Conservation (phyloP, 2,888 invertebrate genomes). For the Perdita meconis region DNA sequence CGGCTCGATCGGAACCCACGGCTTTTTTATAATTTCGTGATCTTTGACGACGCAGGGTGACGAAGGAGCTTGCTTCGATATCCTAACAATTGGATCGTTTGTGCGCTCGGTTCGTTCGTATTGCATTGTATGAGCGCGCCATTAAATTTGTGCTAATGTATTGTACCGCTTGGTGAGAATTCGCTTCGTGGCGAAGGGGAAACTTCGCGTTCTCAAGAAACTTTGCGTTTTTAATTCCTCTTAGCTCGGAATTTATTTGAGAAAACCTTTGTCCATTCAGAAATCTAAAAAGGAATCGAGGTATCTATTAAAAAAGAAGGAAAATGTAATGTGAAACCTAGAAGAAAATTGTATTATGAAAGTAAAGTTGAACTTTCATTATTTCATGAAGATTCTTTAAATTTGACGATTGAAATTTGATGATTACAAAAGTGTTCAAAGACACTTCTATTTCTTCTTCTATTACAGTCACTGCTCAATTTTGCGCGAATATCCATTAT, state of each 20-base stretch:
- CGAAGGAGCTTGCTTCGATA: constrained; percentile 44
- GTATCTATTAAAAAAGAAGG: no score
- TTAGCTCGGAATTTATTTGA: background rate
- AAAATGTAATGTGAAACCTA: no score
- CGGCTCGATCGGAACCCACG: constrained; percentile 25
- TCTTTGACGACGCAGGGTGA: constrained; percentile 48
- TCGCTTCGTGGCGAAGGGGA: background rate
- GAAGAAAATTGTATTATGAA: no score
- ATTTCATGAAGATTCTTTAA: no score
- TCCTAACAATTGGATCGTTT: constrained; percentile 49
- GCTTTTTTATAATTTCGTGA: constrained; percentile 26
- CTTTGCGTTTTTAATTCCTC: background rate
- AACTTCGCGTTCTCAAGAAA: background rate
- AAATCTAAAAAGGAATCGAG: no score
- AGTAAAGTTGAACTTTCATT: no score
- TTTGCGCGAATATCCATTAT: no score
- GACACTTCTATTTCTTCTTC: no score
- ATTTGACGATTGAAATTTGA: no score
- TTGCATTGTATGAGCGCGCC: constrained; percentile 6
- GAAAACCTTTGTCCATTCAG: no score
- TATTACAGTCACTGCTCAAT: no score
- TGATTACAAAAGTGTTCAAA: no score
- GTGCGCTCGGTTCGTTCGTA: constrained; percentile 9
- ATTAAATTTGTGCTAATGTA: constrained; percentile 30
- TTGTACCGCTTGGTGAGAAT: background rate